Evolutionary conservation across 2,888 invertebrate genomes (phyloP), one percentile per base, ranked within the genome.

Genomic region (Pristionchus maxplancki): DNA sequence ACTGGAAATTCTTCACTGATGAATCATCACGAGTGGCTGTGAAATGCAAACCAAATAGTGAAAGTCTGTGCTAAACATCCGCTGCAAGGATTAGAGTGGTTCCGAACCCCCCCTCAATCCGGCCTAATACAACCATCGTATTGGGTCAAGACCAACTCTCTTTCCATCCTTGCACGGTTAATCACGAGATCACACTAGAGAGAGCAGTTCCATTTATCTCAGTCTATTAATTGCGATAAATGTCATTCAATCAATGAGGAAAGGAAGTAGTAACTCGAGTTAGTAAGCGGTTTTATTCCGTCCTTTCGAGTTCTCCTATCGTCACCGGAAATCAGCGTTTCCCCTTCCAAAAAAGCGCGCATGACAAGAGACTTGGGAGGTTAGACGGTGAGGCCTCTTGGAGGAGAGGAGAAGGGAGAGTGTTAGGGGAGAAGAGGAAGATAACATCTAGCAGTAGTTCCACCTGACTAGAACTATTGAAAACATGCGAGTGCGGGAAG

Each of bases 91-190:
- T 37, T 24, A 71, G 37, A 71, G 71, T 24, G 20, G 71, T 71
- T 71, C 37, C 71, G 64, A 67, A 31, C 64, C 31, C 15, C 62
- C 13, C 28, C 58, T 58, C 1, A 58, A 58, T 58, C 58, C 58
- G n/a, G 58, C 24, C 20, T 58, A n/a, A 58, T 58, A 58, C 58
- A 58, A 58, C 58, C 53, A 53, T 48, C 20, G 71, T 37, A 20
- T 37, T 71, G 78, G 78, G 78, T 78, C 78, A 78, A 78, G 78
- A 44, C 78, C 78, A 78, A 28, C 44, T 71, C 44, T 44, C 78
- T 28, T 1, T 37, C 40, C n/a, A 13, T 67, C 17, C 34, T 34
- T 67, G 34, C n/a, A n/a, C n/a, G n/a, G n/a, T n/a, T n/a, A 64
- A 24, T 37, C 34, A 5, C 71, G 40, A 24, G 37, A 71, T 20